These are phyloP conservation scores for Rissa tridactyla DNA, from an alignment of 2,113 vertebrate genomes.

Conservation along the genomic window DNA sequence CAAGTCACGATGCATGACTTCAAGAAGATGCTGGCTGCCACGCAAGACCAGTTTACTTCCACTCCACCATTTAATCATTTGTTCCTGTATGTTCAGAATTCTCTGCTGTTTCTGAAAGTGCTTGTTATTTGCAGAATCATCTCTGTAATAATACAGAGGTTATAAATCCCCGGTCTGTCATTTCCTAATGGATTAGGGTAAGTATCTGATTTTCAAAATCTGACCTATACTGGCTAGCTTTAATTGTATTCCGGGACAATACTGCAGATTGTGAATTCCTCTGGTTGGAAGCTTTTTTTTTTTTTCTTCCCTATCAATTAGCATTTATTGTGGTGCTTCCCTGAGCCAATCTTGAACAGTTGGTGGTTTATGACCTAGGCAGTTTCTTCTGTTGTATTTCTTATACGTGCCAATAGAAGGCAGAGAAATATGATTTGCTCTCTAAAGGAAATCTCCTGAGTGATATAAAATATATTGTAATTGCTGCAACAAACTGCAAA, in stretches of 20 bases:
- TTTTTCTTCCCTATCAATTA: background rate
- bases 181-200: background rate
- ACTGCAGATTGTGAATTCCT: background rate
- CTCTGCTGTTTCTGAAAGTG: background rate
- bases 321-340: background rate
- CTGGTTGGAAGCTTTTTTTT: background rate
- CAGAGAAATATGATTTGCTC: background rate
- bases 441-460: background rate
- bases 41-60: background rate
- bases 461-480: background rate
- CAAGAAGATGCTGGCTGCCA: background rate
- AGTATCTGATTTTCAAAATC: background rate
- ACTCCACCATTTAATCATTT: background rate
- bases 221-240: background rate
- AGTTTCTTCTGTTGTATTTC: constrained; percentile 29
- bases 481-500: background rate
- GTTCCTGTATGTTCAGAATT: background rate
- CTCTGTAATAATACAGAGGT: background rate
- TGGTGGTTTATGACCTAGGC: constrained; percentile 18
- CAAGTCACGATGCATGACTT: background rate
- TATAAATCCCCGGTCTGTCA: background rate
- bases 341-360: constrained; percentile 13
- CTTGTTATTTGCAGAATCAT: background rate
- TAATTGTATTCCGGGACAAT: background rate
- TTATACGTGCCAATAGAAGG: background rate